Evolutionary conservation across 2,113 vertebrate genomes (phyloP), one percentile per base, ranked within the genome.

Genomic region (Nothoprocta perdicaria): DNA sequence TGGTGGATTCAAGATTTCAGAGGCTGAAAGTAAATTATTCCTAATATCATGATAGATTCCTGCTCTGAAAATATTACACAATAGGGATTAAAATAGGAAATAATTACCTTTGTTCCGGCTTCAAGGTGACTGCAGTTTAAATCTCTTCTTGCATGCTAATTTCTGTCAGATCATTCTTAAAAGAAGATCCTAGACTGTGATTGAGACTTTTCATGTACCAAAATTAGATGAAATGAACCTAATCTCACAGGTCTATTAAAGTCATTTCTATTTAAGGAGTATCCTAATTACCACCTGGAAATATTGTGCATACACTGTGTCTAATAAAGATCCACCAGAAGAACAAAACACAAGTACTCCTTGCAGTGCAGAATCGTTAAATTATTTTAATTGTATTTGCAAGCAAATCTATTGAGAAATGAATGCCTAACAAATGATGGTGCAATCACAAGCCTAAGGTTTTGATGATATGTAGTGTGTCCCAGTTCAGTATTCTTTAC

Each of bases 101-200:
- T 82, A 89, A 87, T 73, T 92, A 73, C 35, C 23, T 91, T 91
- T 73, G 31, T 80, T 15, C 7, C 58, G 63, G 6, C 31, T 89
- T 80, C 93, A 94, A 87, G 87, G 87, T 96, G 63, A 91, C 60
- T 71, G 68, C 43, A 90, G 33, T 50, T 85, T 55, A 10, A 93
- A 69, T 85, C 9, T 14, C 79, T 60, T 53, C 48, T 60, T 66
- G 84, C 63, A 89, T 82, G 31, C 2, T 84, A 87, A 82, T 94
- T 94, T 92, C 45, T 77, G 50, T 46, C 63, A 63, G 45, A 82
- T 58, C 48, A 58, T 29, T 74, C n/a, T 31, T 74, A 48, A 66
- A 7, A 66, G 71, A 90, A 14, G 14, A 87, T 11, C 29, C 53
- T 66, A 58, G 43, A 77, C 7, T 60, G 38, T 75, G 53, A n/a